Percentiles rank a stretch among this genome's conserved stretches.
phyloP scores from a whole-genome alignment of 37 sponge, comb jelly and placozoan genomes.

The Aplysina aerophoba region DNA sequence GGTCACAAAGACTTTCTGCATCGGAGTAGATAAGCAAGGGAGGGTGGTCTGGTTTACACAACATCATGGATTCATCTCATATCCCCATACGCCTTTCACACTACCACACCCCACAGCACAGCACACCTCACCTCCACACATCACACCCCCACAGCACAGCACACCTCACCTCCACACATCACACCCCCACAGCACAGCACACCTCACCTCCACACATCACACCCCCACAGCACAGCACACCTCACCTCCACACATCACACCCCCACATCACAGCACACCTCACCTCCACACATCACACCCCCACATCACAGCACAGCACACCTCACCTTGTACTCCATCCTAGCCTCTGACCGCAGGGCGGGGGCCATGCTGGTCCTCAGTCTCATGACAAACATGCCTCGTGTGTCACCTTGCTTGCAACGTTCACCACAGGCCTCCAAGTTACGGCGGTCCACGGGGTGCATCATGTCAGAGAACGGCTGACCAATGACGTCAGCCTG shows the following conservation, averaged over 20 bases:
- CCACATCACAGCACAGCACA: no score
- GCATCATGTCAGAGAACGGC: neutral
- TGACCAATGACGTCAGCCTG: neutral
- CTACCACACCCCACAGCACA: no score
- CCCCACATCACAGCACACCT: no score
- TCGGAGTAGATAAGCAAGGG: neutral
- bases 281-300: neutral
- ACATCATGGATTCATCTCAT: neutral
- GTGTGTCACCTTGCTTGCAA: neutral
- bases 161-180: no score
- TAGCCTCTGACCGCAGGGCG: neutral
- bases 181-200: no score
- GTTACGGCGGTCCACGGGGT: neutral
- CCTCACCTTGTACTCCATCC: conserved; percentile 15
- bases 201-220: no score
- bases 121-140: no score
- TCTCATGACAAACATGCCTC: conserved; percentile 25
- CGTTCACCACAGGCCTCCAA: neutral
- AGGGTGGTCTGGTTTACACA: neutral
- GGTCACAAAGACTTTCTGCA: conserved; percentile 21
- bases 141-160: no score
- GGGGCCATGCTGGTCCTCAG: conserved; percentile 10
- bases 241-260: no score
- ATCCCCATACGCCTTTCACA: no score
- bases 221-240: no score